phyloP scores from a whole-genome alignment of 2,797 vertebrate genomes.

The Acanthopagrus latus region DNA sequence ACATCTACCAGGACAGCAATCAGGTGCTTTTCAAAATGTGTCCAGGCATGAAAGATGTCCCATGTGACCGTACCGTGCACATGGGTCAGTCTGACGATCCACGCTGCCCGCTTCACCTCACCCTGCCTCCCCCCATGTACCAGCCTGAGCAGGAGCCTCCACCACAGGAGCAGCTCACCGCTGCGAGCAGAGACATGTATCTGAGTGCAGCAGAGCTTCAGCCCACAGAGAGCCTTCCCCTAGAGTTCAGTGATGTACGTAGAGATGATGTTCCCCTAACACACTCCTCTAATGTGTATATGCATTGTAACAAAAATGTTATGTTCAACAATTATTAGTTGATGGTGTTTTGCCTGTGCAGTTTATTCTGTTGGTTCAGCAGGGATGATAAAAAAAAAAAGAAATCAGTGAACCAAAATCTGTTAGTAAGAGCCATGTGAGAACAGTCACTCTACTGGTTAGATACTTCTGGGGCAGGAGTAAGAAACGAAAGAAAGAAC shows the following conservation, averaged over 20 bases:
- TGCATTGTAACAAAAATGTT: slow-evolving; percentile 13
- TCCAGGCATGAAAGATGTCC: slow-evolving; percentile 92
- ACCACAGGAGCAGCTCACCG: slow-evolving; percentile 87
- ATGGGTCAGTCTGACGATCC: slow-evolving; percentile 94
- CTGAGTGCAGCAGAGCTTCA: slow-evolving; percentile 97
- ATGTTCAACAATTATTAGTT: neutral
- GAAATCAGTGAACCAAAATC: no score
- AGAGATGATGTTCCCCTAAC: neutral
- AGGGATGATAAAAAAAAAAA: no score
- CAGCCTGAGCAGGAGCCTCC: slow-evolving; percentile 91
- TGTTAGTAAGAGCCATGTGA: neutral
- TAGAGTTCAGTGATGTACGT: slow-evolving; percentile 98
- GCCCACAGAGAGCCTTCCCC: slow-evolving; percentile 94
- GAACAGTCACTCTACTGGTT: no score
- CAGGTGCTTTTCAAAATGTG: slow-evolving; percentile 96
- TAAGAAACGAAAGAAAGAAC: neutral
- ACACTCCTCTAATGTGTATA: neutral
- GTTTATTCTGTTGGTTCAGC: neutral
- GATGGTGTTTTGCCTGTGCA: neutral
- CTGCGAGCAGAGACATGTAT: slow-evolving; percentile 91
- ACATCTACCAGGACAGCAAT: slow-evolving; percentile 95
- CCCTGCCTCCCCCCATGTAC: slow-evolving; percentile 93
- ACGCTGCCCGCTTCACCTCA: slow-evolving; percentile 93
- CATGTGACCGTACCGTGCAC: slow-evolving; percentile 92
- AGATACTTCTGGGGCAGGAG: neutral